These are phyloP conservation scores for Sinosuthora webbiana DNA, from an alignment of 2,113 vertebrate species.

Conservation along the genomic window DNA sequence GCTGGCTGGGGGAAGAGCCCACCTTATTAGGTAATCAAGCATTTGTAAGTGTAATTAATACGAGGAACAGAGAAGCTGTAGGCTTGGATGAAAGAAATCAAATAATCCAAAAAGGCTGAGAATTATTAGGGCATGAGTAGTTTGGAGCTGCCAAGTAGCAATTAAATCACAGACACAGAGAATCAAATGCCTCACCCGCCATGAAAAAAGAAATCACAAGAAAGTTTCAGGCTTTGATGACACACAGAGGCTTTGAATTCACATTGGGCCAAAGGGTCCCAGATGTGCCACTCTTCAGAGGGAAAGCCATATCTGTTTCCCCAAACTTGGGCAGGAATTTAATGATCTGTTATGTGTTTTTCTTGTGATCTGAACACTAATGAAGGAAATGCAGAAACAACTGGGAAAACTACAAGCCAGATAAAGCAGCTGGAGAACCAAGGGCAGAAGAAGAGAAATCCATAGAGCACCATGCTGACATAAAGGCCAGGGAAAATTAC, in stretches of 20 bases:
- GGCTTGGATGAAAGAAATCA: neutral
- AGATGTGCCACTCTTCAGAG: neutral
- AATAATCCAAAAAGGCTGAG: neutral
- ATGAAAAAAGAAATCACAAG: neutral
- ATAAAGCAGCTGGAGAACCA: neutral
- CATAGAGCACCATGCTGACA: neutral
- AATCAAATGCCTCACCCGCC: neutral
- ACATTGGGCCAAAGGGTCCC: neutral
- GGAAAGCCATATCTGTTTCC: neutral
- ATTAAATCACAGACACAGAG: neutral
- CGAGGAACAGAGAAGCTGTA: neutral
- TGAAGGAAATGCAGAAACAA: neutral
- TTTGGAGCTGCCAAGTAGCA: neutral
- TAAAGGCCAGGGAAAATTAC: neutral
- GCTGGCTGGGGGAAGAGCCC: neutral
- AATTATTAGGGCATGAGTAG: neutral
- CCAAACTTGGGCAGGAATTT: neutral
- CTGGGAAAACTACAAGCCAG: neutral
- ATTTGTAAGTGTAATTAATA: neutral
- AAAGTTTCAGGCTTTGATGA: neutral
- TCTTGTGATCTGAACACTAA: neutral
- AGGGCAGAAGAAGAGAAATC: neutral
- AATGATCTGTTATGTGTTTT: neutral
- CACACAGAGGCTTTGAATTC: neutral
- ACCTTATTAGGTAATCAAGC: neutral